Evolutionary conservation across 2,888 invertebrate species (phyloP).

Genomic region (Meganola albula): DNA sequence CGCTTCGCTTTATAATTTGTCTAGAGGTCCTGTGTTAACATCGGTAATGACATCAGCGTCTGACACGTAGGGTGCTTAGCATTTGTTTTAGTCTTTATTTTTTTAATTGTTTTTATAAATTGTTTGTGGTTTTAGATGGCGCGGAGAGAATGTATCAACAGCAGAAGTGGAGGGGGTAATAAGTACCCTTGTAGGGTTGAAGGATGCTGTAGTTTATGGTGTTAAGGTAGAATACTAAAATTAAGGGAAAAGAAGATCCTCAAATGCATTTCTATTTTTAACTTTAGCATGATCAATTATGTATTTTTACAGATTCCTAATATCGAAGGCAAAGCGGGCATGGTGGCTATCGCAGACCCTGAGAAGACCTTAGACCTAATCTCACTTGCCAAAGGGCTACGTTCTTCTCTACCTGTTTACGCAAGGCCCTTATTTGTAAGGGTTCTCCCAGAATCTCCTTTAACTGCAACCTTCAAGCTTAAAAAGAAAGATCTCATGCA

Average conservation of each 20-base stretch:
- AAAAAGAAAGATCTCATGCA: conserved; percentile 92
- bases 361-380: conserved; percentile 80
- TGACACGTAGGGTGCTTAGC: no score
- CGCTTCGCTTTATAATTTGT: no score
- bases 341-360: conserved; percentile 93
- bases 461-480: conserved; percentile 93
- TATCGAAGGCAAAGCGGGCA: conserved; percentile 92
- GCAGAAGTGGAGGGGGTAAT: conserved; percentile 96
- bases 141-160: conserved; percentile 98
- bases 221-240: conserved; percentile 81
- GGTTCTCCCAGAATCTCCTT: conserved; percentile 84
- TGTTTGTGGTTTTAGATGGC: conserved; percentile 79
- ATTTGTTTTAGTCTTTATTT: no score
- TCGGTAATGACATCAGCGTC: no score
- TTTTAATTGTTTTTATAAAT: no score
- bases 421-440: conserved; percentile 93
- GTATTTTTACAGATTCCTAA: conserved; percentile 80
- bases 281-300: not conserved
- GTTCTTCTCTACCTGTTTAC: conserved; percentile 84
- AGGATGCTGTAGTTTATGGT: conserved; percentile 93
- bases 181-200: conserved; percentile 85
- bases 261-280: not conserved
- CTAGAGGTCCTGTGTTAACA: no score
- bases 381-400: conserved; percentile 52
- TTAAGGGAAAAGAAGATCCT: no score